Evolutionary conservation across 2,888 invertebrate species (phyloP), one percentile per base, ranked within the genome.

Genomic region (Dorcus hopei): DNA sequence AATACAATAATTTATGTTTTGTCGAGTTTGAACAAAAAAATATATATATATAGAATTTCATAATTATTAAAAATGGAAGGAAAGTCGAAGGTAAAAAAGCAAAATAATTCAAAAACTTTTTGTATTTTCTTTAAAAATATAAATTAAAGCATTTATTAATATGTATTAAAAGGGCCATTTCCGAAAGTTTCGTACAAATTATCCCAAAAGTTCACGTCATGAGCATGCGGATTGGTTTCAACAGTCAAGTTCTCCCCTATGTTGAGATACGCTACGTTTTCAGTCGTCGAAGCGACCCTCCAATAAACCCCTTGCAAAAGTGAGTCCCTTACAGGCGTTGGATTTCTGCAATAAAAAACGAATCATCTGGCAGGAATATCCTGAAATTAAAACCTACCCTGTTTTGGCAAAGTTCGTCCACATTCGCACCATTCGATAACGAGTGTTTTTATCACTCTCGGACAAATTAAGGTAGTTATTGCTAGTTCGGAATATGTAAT

Each of bases 401-500:
- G 16, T 59, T 60, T 64, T 66, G 9, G 67, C 68, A 56, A 69
- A 69, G 54, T 68, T 68, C 7, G 63, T 61, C 67, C 67, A 68
- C 38, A 69, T 38, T 23, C 57, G 61, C 1, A 63, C 48, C 54
- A 43, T 58, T 45, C 26, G 56, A 33, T 45, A 60, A 38, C 81
- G 79, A 56, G 81, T 77, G 23, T 62, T 65, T 69, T 72, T 75
- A 61, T 83, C 76, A 19, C 11, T 19, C 4, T 33, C 7, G 26
- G 26, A 33, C 26, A 33, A 33, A 7, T 14, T 11, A n/a, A 9
- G 11, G 19, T 51, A 39, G 8, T 23, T 11, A 5, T 54, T 73
- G 68, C 16, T 65, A 61, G 11, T 82, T 72, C 74, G 80, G 51
- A 61, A 68, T 8, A 66, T 38, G 47, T 65, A 68, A 23, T 55